A percentile compares a stretch with the other conserved stretches of the same genome.
phyloP scores from a whole-genome alignment of 2,888 invertebrate genomes.

The Drosophila koepferae region DNA sequence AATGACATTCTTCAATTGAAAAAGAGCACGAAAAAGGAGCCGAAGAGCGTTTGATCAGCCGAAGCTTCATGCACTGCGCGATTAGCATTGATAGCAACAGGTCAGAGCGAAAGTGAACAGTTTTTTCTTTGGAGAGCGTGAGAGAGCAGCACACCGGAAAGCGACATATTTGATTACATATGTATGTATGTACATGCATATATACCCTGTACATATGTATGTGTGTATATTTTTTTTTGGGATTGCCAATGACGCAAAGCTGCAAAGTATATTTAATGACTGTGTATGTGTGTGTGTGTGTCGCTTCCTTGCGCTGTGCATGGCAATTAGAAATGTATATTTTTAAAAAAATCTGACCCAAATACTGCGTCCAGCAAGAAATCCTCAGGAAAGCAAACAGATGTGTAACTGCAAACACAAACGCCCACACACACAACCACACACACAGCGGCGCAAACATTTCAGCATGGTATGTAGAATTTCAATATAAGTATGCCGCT shows the following conservation, averaged over 20 bases:
- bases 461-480: conserved; percentile 21
- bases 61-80: conserved; percentile 45
- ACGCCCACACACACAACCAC: neutral
- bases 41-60: conserved; percentile 13
- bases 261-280: conserved; percentile 22
- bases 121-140: conserved; percentile 11
- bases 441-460: neutral
- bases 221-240: conserved; percentile 29
- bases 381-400: conserved; percentile 44
- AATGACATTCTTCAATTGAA: conserved; percentile 42
- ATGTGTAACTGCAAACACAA: neutral
- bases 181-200: neutral
- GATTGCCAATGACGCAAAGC: conserved; percentile 52
- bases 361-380: conserved; percentile 58
- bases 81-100: conserved; percentile 50
- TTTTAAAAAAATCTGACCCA: conserved; percentile 77
- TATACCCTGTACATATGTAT: neutral
- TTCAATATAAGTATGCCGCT: conserved; percentile 20
- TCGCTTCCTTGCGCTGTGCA: conserved; percentile 62
- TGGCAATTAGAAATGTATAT: conserved; percentile 68
- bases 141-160: conserved; percentile 26
- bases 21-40: conserved; percentile 34
- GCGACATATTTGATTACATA: conserved; percentile 29
- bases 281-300: conserved; percentile 27
- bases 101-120: conserved; percentile 9